Evolutionary conservation across 2,888 invertebrate species (phyloP).

Genomic region (Pantelozetes paolii): DNA sequence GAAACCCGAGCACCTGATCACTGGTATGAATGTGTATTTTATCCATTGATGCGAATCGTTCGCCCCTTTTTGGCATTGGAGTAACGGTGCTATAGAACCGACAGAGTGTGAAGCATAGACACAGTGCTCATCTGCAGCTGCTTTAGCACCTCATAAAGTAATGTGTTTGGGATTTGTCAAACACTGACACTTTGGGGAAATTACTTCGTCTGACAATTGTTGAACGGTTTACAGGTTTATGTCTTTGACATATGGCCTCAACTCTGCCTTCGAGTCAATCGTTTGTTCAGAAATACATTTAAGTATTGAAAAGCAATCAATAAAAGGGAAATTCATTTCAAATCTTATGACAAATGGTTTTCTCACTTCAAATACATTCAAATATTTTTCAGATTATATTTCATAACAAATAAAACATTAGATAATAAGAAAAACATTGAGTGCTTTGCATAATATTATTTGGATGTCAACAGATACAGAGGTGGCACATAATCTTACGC

Average conservation of each 20-base stretch:
- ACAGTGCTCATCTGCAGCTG: constrained; percentile 34
- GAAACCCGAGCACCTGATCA: not conserved
- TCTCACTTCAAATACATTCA: too few species aligned
- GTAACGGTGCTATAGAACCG: not conserved
- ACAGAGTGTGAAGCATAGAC: not conserved
- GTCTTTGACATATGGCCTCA: constrained; percentile 7
- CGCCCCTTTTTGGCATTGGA: not conserved
- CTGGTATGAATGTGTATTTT: not conserved
- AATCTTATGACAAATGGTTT: too few species aligned
- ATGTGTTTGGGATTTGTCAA: constrained; percentile 35
- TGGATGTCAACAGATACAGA: too few species aligned
- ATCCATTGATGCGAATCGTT: not conserved
- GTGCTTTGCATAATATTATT: too few species aligned
- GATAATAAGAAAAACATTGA: too few species aligned
- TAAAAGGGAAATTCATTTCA: too few species aligned
- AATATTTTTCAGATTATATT: too few species aligned
- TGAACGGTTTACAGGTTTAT: constrained; percentile 25
- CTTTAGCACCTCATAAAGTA: constrained; percentile 29
- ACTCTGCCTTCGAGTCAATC: too few species aligned
- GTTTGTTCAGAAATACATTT: not conserved
- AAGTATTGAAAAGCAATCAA: too few species aligned
- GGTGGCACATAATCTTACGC: too few species aligned
- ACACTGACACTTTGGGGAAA: constrained; percentile 29
- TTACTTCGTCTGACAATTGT: constrained; percentile 29
- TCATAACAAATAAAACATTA: too few species aligned